Base-by-base conservation (phyloP, 2,113 vertebrate genomes). In the Muntiacus muntjak region DNA sequence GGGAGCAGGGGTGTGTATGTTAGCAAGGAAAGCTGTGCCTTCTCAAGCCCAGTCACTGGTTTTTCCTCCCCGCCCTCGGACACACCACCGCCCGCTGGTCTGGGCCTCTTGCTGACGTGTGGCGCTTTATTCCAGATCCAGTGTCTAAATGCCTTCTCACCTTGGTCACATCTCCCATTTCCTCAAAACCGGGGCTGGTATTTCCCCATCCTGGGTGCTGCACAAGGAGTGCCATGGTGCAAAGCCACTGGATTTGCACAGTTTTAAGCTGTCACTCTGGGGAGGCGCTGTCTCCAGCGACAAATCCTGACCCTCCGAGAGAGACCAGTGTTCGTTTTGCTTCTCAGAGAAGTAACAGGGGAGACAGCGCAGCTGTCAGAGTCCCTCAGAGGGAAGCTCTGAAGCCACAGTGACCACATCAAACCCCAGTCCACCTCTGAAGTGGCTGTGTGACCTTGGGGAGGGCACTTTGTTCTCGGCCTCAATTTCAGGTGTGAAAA, bases 401-500 rank as follows among this genome's bases (percentile, higher is more conserved):
- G 60, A 28, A 85, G 57, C 43, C 19, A 0, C 1, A 4, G 54
- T 1, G 81, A 33, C 54, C 1, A 4, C 0, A 2, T 36, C 6
- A 64, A 47, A 52, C 14, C 54, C 28, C 16, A 21, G 52, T 88
- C n/a, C 50, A 45, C 40, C 57, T 89, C 43, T 30, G 6, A 58
- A 95, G 25, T 28, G 28, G 55, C 23, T 28, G 2, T 4, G 3
- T 58, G 81, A 43, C 67, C 87, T 19, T 55, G 52, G 85, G 52
- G 60, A 40, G 43, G 28, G 28, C 7, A 30, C 40, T 96, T 45
- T 83, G 71, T 50, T 84, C 57, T 21, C 16, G 71, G 84, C 23
- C 85, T 94, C 33, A 10, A 43, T 95, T 93, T 85, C 62, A 19
- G 21, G 55, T 57, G 58, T 50, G 62, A 26, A 78, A 86, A 67